These are phyloP conservation scores for Drosophila hamatofila DNA, from an alignment of 2,888 invertebrate species.

Conservation along the genomic window DNA sequence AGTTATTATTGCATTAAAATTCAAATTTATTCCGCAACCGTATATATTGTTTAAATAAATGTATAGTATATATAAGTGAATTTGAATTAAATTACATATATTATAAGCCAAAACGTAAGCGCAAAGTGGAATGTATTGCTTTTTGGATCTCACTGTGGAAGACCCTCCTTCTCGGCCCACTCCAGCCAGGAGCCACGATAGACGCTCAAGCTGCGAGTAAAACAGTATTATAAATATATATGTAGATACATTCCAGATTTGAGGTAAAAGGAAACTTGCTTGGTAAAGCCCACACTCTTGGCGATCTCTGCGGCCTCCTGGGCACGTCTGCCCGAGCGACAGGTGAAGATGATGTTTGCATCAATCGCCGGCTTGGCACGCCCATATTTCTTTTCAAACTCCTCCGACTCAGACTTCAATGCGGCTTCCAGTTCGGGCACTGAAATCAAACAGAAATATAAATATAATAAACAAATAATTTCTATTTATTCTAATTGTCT, in stretches of 20 bases:
- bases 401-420: constrained; percentile 18
- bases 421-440: constrained; percentile 56
- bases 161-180: constrained; percentile 64
- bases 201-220: constrained; percentile 43
- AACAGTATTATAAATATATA: not conserved
- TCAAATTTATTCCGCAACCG: constrained; percentile 51
- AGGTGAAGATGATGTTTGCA: constrained; percentile 63
- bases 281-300: constrained; percentile 46
- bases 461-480: not conserved
- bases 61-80: constrained; percentile 2
- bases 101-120: constrained; percentile 7
- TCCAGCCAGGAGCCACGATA: constrained; percentile 69
- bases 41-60: constrained; percentile 4
- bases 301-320: constrained; percentile 56
- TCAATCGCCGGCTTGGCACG: constrained; percentile 47
- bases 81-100: constrained; percentile 2
- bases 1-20: not conserved
- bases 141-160: constrained; percentile 23
- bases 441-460: constrained; percentile 11
- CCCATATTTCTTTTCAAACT: constrained; percentile 51
- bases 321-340: constrained; percentile 58
- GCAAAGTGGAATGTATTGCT: not conserved
- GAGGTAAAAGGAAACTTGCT: constrained; percentile 35
- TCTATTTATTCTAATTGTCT: not conserved
- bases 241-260: not conserved